Conservation (phyloP, 1,140 invertebrate species). For the Caenorhabditis tropicalis region DNA sequence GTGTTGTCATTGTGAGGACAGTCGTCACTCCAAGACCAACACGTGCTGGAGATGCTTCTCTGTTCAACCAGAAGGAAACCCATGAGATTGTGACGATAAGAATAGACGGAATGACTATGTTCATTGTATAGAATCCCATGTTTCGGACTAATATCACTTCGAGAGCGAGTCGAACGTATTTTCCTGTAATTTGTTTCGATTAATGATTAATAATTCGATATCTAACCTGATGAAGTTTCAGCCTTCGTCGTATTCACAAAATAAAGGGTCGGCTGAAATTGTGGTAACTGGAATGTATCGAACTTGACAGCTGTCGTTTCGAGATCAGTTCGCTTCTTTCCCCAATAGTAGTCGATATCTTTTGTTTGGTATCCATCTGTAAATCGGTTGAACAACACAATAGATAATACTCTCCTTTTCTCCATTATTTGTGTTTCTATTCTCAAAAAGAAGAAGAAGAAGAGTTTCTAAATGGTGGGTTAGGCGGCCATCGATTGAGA, state of each 20-base stretch:
- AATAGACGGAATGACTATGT: slow-evolving; percentile 97
- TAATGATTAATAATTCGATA: neutral
- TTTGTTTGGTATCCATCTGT: slow-evolving; percentile 59
- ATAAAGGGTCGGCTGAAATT: slow-evolving; percentile 65
- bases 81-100: slow-evolving; percentile 98
- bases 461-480: neutral
- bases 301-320: slow-evolving; percentile 61
- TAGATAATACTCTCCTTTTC: neutral
- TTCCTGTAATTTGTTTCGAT: slow-evolving; percentile 59
- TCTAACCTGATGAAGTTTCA: slow-evolving; percentile 66
- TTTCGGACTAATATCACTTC: slow-evolving; percentile 95
- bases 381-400: slow-evolving; percentile 23
- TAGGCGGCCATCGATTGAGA: neutral
- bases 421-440: too few relatives aligned
- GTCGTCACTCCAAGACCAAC: slow-evolving; percentile 72
- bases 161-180: slow-evolving; percentile 69
- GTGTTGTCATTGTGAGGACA: slow-evolving; percentile 72
- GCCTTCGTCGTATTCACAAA: slow-evolving; percentile 68
- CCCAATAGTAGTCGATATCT: slow-evolving; percentile 63
- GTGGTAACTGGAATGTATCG: slow-evolving; percentile 64
- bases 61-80: slow-evolving; percentile 79
- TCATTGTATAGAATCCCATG: slow-evolving; percentile 98
- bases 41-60: slow-evolving; percentile 72
- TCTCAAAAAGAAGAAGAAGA: too few relatives aligned
- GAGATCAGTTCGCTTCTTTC: slow-evolving; percentile 55